Percentiles rank a stretch among this genome's conserved stretches.
Evolutionary conservation across 2,888 invertebrate species (phyloP).

Genomic region (Spicauda simplicius): DNA sequence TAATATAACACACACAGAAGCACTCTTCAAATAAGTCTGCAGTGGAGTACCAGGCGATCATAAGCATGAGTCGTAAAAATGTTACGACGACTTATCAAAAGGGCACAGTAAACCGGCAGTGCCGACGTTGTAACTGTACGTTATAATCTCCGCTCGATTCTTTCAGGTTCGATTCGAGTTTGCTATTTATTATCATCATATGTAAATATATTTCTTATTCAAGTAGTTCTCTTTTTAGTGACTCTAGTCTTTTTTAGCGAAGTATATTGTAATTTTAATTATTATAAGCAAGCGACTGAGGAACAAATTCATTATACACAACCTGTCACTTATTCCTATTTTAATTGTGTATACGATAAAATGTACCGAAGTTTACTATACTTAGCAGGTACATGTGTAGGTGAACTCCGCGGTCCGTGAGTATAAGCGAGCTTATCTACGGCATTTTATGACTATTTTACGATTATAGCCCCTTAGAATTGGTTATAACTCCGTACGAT

Average conservation of each 20-base stretch:
- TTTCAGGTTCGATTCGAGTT: background rate
- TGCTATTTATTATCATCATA: background rate
- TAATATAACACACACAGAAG: background rate
- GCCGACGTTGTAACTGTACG: slow-evolving; percentile 48
- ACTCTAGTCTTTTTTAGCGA: too few relatives aligned
- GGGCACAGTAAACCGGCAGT: slow-evolving; percentile 66
- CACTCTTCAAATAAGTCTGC: background rate
- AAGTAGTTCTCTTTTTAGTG: too few relatives aligned
- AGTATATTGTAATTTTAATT: too few relatives aligned
- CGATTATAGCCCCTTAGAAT: slow-evolving; percentile 80
- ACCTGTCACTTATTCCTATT: background rate
- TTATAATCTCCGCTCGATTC: background rate
- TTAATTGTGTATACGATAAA: background rate
- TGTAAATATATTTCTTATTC: too few relatives aligned
- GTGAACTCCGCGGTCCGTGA: slow-evolving; percentile 65
- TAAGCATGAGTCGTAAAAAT: slow-evolving; percentile 72
- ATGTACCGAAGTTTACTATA: background rate
- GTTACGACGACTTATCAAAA: slow-evolving; percentile 76
- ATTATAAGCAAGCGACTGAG: background rate
- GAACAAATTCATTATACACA: background rate
- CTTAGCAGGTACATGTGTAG: slow-evolving; percentile 39
- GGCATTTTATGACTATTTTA: slow-evolving; percentile 78
- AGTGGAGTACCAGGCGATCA: slow-evolving; percentile 63
- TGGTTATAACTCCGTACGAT: slow-evolving; percentile 78
- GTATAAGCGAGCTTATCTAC: slow-evolving; percentile 73